A percentile compares a stretch with the other conserved stretches of the same genome.
phyloP scores from a whole-genome alignment of 2,113 vertebrate genomes.

The Burhinus bistriatus region DNA sequence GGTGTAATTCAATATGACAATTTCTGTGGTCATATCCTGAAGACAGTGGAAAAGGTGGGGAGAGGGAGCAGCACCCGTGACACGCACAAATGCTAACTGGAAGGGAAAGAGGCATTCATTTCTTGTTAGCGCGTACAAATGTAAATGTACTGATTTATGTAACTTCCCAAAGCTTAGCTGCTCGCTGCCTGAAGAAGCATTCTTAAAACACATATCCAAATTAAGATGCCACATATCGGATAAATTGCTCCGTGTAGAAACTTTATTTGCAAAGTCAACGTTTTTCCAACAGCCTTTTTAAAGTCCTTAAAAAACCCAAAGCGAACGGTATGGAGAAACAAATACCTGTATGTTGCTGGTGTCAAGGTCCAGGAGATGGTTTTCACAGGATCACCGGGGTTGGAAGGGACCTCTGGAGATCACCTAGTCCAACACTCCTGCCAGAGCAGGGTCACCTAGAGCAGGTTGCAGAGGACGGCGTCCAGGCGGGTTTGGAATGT shows the following conservation, averaged over 20 bases:
- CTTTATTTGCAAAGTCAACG: not conserved
- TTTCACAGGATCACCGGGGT: not conserved
- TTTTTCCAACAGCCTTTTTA: not conserved
- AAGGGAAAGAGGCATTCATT: not conserved
- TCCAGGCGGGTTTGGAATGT: too few relatives aligned
- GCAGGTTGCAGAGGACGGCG: too few relatives aligned
- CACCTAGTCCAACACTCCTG: too few relatives aligned
- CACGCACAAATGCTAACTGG: not conserved
- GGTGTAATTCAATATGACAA: slow-evolving; percentile 35
- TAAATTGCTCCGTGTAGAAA: not conserved
- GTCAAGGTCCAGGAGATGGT: not conserved
- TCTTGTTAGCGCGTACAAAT: not conserved
- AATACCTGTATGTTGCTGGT: not conserved
- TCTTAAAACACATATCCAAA: not conserved
- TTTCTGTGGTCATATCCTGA: not conserved
- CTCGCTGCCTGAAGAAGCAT: not conserved
- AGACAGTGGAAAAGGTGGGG: slow-evolving; percentile 15
- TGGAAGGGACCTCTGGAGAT: too few relatives aligned
- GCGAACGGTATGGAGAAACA: not conserved
- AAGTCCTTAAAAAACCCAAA: not conserved
- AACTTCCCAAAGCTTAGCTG: not conserved
- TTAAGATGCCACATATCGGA: not conserved
- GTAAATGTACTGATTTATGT: not conserved
- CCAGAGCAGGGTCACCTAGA: too few relatives aligned
- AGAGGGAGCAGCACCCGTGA: not conserved